Base-by-base conservation (phyloP, 2,113 vertebrate species). In the Formicarius rufipectus region DNA sequence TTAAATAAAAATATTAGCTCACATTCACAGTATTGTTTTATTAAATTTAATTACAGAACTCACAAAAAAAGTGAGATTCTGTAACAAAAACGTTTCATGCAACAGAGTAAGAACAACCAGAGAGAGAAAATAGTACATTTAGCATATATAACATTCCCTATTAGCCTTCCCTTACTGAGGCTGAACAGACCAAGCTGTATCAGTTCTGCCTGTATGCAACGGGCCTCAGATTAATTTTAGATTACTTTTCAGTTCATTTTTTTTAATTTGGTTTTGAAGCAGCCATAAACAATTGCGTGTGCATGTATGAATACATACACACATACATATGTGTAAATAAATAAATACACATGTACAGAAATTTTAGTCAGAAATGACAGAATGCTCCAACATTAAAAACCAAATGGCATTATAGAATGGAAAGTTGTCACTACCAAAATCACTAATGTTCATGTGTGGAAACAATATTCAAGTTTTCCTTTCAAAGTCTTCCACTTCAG, bases 221-320 rank as follows among this genome's bases (percentile, higher is more conserved):
- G 6, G 45, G 9, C 20, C 87, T 50, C 88, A 64, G 25, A 37
- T 37, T 83, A 33, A 76, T 63, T 76, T 83, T 60, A 78, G 20
- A 69, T 69, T 40, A 45, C 6, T 71, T 85, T 60, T 12, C 12
- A 12, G 45, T 78, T 72, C 1, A 25, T 76, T 87, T 77, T 45
- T 9, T 37, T 78, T 90, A 35, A 69, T 64, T 73, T 53, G 4
- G 10, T 44, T 59, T 73, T 24, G 3, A 19, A 80, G 49, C 0
- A 3, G 20, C 35, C 53, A 59, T 45, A 87, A 84, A 55, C 53
- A 87, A 76, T 58, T 44, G 7, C 27, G 5, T 40, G 3, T 14
- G 7, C 14, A 18, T 13, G 1, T 4, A 3, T 27, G 9, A 40
- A 17, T 7, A 56, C 7, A 35, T 10, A 10, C 22, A 20, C 25